Evolutionary conservation across 2,888 invertebrate species (phyloP).

Genomic region (Tachina grossa): DNA sequence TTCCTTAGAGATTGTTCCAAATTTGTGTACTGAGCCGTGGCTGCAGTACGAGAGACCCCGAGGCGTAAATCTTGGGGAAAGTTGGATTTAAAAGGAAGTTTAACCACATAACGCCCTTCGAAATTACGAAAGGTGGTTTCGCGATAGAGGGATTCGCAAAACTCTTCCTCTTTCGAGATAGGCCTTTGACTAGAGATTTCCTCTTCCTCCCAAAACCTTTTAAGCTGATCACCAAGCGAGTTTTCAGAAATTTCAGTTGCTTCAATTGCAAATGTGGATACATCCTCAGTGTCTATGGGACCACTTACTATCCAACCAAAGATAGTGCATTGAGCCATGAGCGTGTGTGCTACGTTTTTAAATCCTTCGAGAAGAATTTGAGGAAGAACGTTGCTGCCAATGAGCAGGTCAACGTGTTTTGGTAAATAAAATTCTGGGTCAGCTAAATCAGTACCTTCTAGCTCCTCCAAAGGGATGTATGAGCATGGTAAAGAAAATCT

Average conservation of each 20-base stretch:
- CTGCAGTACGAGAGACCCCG: too few relatives aligned
- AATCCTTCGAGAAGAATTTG: not conserved
- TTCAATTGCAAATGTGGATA: conserved; percentile 9
- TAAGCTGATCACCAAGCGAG: not conserved
- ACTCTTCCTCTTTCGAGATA: conserved; percentile 18
- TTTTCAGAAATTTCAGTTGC: not conserved
- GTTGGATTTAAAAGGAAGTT: too few relatives aligned
- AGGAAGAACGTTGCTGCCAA: conserved; percentile 27
- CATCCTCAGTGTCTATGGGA: not conserved
- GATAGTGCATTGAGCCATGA: conserved; percentile 10
- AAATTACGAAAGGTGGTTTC: not conserved
- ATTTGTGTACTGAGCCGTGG: too few relatives aligned
- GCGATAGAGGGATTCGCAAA: conserved; percentile 17
- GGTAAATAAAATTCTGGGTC: conserved; percentile 25
- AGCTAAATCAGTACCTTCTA: conserved; percentile 2
- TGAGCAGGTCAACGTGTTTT: conserved; percentile 20
- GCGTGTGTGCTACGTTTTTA: too few relatives aligned
- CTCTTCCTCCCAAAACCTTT: conserved; percentile 41
- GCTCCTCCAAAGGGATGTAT: not conserved
- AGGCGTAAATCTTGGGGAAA: too few relatives aligned
- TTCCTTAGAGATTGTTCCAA: too few relatives aligned
- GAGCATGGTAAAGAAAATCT: not conserved
- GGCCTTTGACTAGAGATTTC: not conserved
- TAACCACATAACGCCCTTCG: too few relatives aligned
- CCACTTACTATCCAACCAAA: conserved; percentile 50